These are phyloP conservation scores for Meloidogyne chitwoodi DNA, from an alignment of 1,140 invertebrate genomes.

Conservation along the genomic window DNA sequence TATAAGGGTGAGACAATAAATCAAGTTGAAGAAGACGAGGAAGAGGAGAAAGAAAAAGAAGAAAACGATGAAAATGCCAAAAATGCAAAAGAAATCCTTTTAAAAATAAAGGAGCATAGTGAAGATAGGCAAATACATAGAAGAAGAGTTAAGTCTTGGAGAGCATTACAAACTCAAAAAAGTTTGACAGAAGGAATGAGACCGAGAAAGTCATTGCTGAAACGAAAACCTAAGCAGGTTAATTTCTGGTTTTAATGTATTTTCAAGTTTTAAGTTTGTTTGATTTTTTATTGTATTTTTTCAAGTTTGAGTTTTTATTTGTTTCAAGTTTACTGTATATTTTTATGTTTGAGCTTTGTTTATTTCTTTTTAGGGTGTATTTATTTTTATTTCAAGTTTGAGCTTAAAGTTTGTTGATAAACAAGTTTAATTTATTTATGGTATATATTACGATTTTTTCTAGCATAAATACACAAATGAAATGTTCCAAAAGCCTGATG, in stretches of 20 bases:
- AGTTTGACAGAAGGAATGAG: background rate
- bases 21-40: conserved; percentile 33
- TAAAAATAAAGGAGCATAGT: background rate
- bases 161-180: background rate
- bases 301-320: too few species aligned
- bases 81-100: background rate
- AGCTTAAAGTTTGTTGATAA: too few species aligned
- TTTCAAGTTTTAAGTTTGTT: too few species aligned
- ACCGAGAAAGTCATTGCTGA: background rate
- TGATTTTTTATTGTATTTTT: too few species aligned
- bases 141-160: background rate
- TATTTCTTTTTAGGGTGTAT: too few species aligned
- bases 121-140: background rate
- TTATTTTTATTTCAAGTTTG: too few species aligned
- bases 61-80: conserved; percentile 42
- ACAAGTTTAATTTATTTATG: too few species aligned
- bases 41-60: conserved; percentile 48
- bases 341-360: too few species aligned
- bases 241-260: too few species aligned
- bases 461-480: background rate
- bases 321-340: too few species aligned
- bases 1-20: too few species aligned
- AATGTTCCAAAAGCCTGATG: background rate
- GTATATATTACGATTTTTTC: background rate
- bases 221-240: background rate